Base-by-base conservation (phyloP, 2,113 vertebrate species). In the Peromyscus leucopus region DNA sequence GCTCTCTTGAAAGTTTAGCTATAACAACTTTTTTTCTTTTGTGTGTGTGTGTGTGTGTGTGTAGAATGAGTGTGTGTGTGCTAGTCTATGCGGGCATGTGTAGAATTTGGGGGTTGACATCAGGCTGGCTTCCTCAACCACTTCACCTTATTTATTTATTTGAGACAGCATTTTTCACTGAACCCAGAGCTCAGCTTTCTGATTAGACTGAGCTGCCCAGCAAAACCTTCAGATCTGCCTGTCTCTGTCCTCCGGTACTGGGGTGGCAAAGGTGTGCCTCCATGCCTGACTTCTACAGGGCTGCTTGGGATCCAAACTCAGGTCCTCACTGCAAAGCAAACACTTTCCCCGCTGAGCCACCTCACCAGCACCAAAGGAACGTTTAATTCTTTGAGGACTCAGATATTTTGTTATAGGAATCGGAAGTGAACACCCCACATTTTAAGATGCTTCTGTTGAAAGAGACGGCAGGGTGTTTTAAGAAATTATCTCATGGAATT, bases 1-100 rank as follows among this genome's bases (percentile, higher is more conserved):
- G 22, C 91, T 84, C 57, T 83, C 72, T 91, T 59, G 75, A 85
- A 93, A 74, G 72, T 48, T 42, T 90, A 51, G 36, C n/a, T 36
- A 13, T 21, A 72, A 67, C 11, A 33, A 9, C 26, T 28, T 3
- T 4, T 13, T 9, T 21, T 4, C 7, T 9, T 21, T 48, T 42
- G n/a, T 75, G n/a, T 75, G 69, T 16, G 69, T 71, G 69, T 71
- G 69, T 36, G 46, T 17, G 15, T 19, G n/a, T 11, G 46, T 10
- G 55, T 15, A 55, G 15, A 55, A 55, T 55, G 55, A 55, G 13
- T 55, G 55, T 55, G 12, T 55, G 12, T 55, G 11, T 33, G 46
- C 8, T 80, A 4, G 31, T 55, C 31, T 82, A 39, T 59, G 55
- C 7, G 21, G 79, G 10, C 79, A n/a, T 82, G 21, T 24, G 22